Evolutionary conservation across 2,888 invertebrate genomes (phyloP).

Genomic region (Holacanthella duospinosa): DNA sequence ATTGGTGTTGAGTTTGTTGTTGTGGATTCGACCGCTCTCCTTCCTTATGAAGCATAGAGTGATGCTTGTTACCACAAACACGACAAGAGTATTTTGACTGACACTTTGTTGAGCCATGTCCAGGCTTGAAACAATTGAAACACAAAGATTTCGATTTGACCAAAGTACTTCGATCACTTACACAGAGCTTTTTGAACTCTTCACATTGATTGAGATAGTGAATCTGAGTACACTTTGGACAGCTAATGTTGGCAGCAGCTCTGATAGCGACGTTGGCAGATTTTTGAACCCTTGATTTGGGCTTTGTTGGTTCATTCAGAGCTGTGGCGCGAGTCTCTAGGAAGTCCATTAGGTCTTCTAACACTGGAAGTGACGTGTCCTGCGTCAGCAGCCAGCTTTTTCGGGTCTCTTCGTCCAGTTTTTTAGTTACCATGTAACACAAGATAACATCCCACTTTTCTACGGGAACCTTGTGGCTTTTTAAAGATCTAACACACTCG

Average conservation of each 20-base stretch:
- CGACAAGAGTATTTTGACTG: background rate
- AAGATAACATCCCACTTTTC: constrained; percentile 4
- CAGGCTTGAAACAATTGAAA: background rate
- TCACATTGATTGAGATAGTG: background rate
- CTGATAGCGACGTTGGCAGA: background rate
- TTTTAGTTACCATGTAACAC: background rate
- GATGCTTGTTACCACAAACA: background rate
- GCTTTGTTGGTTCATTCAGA: background rate
- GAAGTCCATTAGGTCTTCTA: constrained; percentile 4
- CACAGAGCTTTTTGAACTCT: background rate
- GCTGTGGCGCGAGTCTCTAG: background rate
- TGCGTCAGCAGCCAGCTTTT: background rate
- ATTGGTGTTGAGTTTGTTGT: no score
- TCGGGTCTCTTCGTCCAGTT: background rate
- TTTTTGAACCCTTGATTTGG: background rate
- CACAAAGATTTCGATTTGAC: background rate
- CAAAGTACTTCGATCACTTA: background rate
- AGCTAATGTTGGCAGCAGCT: background rate
- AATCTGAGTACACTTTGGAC: background rate
- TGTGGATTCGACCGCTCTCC: no score
- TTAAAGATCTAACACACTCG: background rate
- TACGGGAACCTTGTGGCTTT: background rate
- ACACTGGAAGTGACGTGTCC: background rate
- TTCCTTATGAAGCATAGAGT: background rate
- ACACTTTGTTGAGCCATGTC: background rate